Percentiles rank a stretch among this genome's conserved stretches.
phyloP scores from a whole-genome alignment of 2,113 vertebrate genomes.

The Rhabdomys dilectus region DNA sequence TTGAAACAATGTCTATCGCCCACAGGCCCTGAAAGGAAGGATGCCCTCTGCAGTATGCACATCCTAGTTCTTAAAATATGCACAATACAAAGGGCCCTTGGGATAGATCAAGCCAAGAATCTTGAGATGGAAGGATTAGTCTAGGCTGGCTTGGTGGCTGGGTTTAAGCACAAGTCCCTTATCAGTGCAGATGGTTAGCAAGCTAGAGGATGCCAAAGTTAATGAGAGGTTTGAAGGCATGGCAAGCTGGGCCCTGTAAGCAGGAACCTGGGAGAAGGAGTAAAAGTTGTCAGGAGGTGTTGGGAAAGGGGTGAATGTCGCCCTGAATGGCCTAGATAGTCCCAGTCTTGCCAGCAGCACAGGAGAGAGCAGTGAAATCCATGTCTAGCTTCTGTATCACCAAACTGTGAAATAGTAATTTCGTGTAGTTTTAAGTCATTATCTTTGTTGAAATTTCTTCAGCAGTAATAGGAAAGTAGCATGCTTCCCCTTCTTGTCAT shows the following conservation, averaged over 20 bases:
- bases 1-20: too few species aligned
- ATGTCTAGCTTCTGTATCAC: neutral
- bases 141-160: neutral
- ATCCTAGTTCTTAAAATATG: neutral
- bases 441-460: neutral
- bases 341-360: neutral
- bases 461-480: neutral
- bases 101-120: neutral
- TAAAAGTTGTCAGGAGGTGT: neutral
- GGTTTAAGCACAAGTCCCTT: neutral
- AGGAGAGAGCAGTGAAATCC: neutral
- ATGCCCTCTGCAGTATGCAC: neutral
- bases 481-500: neutral
- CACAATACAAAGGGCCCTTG: neutral
- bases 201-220: neutral
- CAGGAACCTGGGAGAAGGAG: neutral
- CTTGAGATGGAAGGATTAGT: neutral
- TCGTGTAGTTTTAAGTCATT: neutral
- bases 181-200: neutral
- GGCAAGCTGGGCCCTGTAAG: neutral
- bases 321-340: neutral
- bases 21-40: neutral
- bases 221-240: neutral
- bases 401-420: neutral
- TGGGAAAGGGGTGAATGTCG: neutral